These are phyloP conservation scores for Setipinna tenuifilis DNA, from an alignment of 2,797 vertebrate genomes.

Conservation along the genomic window DNA sequence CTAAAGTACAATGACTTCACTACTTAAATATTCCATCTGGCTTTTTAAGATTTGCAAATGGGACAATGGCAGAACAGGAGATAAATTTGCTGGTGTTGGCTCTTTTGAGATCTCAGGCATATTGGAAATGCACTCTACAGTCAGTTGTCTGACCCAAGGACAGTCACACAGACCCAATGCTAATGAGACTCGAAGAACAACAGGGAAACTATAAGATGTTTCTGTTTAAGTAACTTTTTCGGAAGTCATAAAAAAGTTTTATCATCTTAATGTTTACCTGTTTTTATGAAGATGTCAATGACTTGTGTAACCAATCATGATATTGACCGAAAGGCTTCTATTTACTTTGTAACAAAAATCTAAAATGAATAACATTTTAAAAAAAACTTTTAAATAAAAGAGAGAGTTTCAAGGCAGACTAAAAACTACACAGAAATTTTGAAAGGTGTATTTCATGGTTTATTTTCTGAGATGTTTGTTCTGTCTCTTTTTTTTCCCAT, in stretches of 20 bases:
- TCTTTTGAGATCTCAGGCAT: not conserved
- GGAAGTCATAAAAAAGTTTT: constrained; percentile 4
- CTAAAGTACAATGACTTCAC: constrained; percentile 25
- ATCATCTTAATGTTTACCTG: not conserved
- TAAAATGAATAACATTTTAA: not conserved
- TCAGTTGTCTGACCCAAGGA: constrained; percentile 2
- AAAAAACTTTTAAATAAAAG: not conserved
- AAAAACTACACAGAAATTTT: not conserved
- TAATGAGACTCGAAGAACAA: not conserved
- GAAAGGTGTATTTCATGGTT: not conserved
- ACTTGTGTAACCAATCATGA: not conserved
- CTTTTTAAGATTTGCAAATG: constrained; percentile 1
- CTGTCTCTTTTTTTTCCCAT: not conserved
- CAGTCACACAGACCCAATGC: not conserved
- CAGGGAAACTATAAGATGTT: not conserved
- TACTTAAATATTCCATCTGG: constrained; percentile 11
- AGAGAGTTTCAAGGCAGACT: not conserved
- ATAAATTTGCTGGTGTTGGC: not conserved
- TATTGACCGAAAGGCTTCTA: not conserved
- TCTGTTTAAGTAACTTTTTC: not conserved
- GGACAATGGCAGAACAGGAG: not conserved
- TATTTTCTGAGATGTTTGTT: not conserved
- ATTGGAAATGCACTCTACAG: constrained; percentile 5
- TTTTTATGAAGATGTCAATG: constrained; percentile 3
- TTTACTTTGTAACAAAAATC: not conserved